phyloP scores from a whole-genome alignment of 53 echinoderm and acorn worm species.

The Holothuria leucospilota region DNA sequence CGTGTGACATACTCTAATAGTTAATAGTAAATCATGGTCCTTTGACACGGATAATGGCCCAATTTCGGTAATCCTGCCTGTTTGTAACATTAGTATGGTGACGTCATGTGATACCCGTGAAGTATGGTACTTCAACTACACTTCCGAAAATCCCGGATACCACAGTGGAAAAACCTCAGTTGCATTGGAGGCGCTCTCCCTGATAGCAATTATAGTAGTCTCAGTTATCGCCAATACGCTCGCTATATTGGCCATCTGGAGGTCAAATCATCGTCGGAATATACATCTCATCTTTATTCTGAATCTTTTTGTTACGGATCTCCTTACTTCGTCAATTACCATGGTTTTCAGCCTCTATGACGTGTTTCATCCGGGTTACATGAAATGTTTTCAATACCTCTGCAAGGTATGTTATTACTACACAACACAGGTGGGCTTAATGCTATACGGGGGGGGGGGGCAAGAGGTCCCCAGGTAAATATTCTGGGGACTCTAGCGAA shows the following conservation, averaged over 20 bases:
- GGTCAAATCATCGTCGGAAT: conserved; percentile 13
- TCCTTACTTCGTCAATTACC: not conserved
- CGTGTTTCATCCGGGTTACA: conserved; percentile 29
- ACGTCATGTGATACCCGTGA: not conserved
- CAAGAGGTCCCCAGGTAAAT: no score
- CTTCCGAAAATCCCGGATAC: not conserved
- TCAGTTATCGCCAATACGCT: not conserved
- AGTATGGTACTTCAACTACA: conserved; percentile 9
- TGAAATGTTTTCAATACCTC: not conserved
- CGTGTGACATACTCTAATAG: no score
- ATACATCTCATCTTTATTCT: conserved; percentile 5
- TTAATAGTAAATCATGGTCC: no score
- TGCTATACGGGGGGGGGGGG: no score
- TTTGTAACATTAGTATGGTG: not conserved
- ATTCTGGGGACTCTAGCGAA: no score
- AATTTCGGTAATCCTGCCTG: not conserved
- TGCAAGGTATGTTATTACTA: conserved; percentile 13
- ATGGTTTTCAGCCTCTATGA: conserved; percentile 11
- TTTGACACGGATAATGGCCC: no score
- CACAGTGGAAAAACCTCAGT: not conserved
- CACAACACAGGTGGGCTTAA: no score
- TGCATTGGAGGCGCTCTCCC: conserved; percentile 8
- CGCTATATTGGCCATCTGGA: conserved; percentile 15
- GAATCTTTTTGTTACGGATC: conserved; percentile 21
- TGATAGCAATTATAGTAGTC: not conserved